A percentile compares a stretch with the other conserved stretches of the same genome.
Conservation (phyloP, 1,140 invertebrate species). For the Caerostris darwini region DNA sequence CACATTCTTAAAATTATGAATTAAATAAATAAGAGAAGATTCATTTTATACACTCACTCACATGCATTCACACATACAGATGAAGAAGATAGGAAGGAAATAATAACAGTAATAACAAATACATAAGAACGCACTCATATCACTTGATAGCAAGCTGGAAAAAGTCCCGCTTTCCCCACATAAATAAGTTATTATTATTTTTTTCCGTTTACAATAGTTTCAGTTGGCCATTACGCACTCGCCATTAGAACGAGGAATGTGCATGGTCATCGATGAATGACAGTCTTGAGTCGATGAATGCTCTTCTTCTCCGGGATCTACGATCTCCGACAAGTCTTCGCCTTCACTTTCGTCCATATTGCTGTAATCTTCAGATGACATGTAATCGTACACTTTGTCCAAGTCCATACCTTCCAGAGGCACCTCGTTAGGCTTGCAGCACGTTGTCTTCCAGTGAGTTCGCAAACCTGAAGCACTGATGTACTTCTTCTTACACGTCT, state of each 20-base stretch:
- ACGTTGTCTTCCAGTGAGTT: slow-evolving; percentile 97
- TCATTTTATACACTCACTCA: slow-evolving; percentile 55
- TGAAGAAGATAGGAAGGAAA: slow-evolving; percentile 22
- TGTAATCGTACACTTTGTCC: slow-evolving; percentile 76
- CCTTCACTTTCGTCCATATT: slow-evolving; percentile 62
- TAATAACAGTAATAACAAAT: slow-evolving; percentile 56
- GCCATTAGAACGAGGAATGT: slow-evolving; percentile 50
- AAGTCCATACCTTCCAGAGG: slow-evolving; percentile 78
- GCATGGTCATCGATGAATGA: slow-evolving; percentile 52
- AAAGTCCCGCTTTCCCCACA: slow-evolving; percentile 75
- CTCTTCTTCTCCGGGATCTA: slow-evolving; percentile 52
- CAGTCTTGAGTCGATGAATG: slow-evolving; percentile 49
- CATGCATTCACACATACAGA: slow-evolving; percentile 23
- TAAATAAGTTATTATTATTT: slow-evolving; percentile 60
- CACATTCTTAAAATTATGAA: slow-evolving; percentile 53
- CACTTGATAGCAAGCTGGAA: slow-evolving; percentile 60
- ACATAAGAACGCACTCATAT: slow-evolving; percentile 55
- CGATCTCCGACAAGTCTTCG: slow-evolving; percentile 66
- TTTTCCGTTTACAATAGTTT: background rate
- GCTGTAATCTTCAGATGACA: slow-evolving; percentile 65
- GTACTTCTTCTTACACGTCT: slow-evolving; percentile 97
- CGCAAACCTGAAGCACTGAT: slow-evolving; percentile 96
- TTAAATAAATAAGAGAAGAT: slow-evolving; percentile 71
- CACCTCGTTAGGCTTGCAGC: slow-evolving; percentile 87
- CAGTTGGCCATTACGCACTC: slow-evolving; percentile 72